Evolutionary conservation across 2,888 invertebrate genomes (phyloP), one percentile per base, ranked within the genome.

Genomic region (Micoletzkya japonica): DNA sequence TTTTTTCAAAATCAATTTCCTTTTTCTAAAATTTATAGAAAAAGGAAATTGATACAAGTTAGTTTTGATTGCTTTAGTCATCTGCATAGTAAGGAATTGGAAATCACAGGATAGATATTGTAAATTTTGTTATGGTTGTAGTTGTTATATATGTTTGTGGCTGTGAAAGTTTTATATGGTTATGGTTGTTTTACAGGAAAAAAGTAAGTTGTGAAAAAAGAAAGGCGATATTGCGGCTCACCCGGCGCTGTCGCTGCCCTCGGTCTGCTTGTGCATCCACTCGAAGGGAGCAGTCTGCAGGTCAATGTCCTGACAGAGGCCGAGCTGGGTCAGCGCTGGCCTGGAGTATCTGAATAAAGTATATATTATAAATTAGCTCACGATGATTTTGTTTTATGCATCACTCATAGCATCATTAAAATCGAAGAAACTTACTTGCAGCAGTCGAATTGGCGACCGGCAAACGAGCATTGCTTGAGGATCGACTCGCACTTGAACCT

Each of bases 181-280:
- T n/a, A n/a, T n/a, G n/a, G n/a, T n/a, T n/a, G n/a, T n/a, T n/a
- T n/a, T n/a, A n/a, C n/a, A n/a, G n/a, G n/a, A n/a, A n/a, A 39
- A 6, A 4, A n/a, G n/a, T n/a, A 20, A 0, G 20, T 30, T 2
- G 2, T 4, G 32, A 57, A 26, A 26, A 14, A n/a, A 28, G 26
- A 56, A 30, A 20, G 20, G 28, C 17, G 3, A 14, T 28, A 14
- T 24, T 34, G 4, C 2, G n/a, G 3, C 58, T 14, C 3, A 63
- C 63, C 63, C 63, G 2, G 63, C 49, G 7, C 30, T 63, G 17
- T 49, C 49, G 3, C 49, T 63, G 1, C 34, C 63, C 34, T 63
- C 63, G 3, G 63, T 63, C 17, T 63, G 63, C 34, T 63, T 63
- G 2, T n/a, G 30, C 63, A 63, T 63, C 63, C 59, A 59, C 6